A percentile compares a stretch with the other conserved stretches of the same genome.
Evolutionary conservation across 2,113 vertebrate species (phyloP).

Genomic region (Colius striatus): DNA sequence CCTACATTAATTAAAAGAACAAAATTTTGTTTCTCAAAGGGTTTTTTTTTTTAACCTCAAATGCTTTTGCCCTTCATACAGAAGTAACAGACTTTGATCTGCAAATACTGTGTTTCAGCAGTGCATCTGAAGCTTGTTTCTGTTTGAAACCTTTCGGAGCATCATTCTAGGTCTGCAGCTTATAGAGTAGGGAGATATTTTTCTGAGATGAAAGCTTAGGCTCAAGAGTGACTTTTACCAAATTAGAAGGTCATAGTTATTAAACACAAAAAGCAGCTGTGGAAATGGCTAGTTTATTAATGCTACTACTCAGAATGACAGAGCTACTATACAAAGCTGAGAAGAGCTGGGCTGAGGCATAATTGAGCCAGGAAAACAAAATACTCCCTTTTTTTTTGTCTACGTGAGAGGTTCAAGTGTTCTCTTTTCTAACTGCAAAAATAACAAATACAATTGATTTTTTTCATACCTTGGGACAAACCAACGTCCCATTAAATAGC

Average conservation of each 20-base stretch:
- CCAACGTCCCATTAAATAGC: not conserved
- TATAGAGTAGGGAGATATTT: slow-evolving; percentile 8
- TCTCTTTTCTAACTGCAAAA: not conserved
- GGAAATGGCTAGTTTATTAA: not conserved
- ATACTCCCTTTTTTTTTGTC: not conserved
- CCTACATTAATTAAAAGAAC: slow-evolving; percentile 46
- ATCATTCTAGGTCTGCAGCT: not conserved
- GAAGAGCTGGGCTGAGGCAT: not conserved
- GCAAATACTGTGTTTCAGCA: slow-evolving; percentile 33
- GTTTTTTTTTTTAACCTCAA: slow-evolving; percentile 19
- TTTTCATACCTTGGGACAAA: not conserved
- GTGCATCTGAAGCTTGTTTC: slow-evolving; percentile 52
- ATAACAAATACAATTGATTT: not conserved
- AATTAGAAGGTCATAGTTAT: not conserved
- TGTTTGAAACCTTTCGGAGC: slow-evolving; percentile 21
- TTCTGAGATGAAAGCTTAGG: slow-evolving; percentile 30
- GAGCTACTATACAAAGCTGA: slow-evolving; percentile 12
- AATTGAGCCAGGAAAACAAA: not conserved
- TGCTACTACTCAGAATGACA: not conserved
- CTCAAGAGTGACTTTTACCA: slow-evolving; percentile 17
- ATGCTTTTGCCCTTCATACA: not conserved
- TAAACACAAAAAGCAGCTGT: slow-evolving; percentile 17
- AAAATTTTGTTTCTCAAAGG: not conserved
- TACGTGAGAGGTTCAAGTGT: not conserved
- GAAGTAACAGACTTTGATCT: slow-evolving; percentile 38